Base-by-base conservation (phyloP, 2,888 invertebrate species). In the Watsonalla binaria region DNA sequence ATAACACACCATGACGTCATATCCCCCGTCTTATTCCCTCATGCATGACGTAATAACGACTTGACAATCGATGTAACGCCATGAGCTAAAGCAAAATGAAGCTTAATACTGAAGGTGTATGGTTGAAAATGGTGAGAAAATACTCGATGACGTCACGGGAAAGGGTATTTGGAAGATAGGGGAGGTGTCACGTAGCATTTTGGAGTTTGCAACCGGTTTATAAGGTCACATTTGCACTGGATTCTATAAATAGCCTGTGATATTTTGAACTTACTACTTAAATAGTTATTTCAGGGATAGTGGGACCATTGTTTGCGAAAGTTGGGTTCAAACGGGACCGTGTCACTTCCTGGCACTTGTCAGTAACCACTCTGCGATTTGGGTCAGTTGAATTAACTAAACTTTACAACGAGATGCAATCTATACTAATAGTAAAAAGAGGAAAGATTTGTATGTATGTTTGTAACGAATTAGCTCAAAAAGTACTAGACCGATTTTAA, bases 1-100 rank as follows among this genome's bases (percentile, higher is more conserved):
- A 66, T 35, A 24, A 53, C 51, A 46, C 5, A 39, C 56, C 48
- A 64, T 76, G 76, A 79, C 76, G 78, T 79, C 76, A 76, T 62
- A 63, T 63, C 55, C 47, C 49, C 65, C 52, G 5, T 63, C 68
- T 61, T 65, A n/a, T 54, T 74, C 65, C 7, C 57, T 50, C 70
- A 60, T 64, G 60, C 70, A 54, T 63, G 61, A 63, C 59, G 61
- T 61, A 59, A 61, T 47, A 13, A 47, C 13, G 37, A 47, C 35
- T 46, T 51, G 51, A 56, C 56, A 57, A 57, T 59, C 59, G 57
- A 48, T 54, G 47, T 15, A 35, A 37, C n/a, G 37, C 49, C 7
- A 8, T 47, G 37, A 14, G 51, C 1, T 11, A 46, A 35, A 45
- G 51, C 24, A 15, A 68, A 67, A 62, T 47, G 15, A 14, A 53